phyloP scores from a whole-genome alignment of 2,113 vertebrate genomes.

The Pyrgilauda ruficollis region DNA sequence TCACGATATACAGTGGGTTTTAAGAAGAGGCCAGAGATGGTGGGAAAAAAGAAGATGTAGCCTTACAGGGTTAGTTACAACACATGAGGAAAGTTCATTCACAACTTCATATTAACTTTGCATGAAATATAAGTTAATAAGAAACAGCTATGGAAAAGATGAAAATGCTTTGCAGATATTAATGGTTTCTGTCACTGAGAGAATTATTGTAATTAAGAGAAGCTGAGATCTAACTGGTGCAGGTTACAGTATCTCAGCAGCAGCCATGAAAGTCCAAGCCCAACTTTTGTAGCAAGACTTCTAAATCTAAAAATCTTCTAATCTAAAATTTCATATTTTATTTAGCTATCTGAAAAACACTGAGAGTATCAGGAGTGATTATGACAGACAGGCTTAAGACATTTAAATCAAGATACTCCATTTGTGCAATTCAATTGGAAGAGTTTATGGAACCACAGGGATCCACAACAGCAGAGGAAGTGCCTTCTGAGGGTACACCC shows the following conservation, averaged over 20 bases:
- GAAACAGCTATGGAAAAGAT: neutral
- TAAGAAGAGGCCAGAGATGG: neutral
- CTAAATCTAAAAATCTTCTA: neutral
- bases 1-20: neutral
- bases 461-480: neutral
- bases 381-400: neutral
- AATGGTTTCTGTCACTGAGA: neutral
- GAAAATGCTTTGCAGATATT: neutral
- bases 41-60: neutral
- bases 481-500: accelerated
- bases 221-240: neutral
- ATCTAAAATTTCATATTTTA: neutral
- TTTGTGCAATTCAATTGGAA: neutral
- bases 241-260: neutral
- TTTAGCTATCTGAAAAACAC: neutral
- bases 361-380: neutral
- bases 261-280: neutral
- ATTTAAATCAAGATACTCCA: neutral
- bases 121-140: neutral
- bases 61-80: neutral
- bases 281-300: neutral
- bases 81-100: neutral
- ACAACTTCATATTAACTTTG: neutral
- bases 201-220: neutral
- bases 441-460: neutral